A percentile compares a stretch with the other conserved stretches of the same genome.
phyloP scores from a whole-genome alignment of 2,797 vertebrate species.

The Mionectes olivaceus region DNA sequence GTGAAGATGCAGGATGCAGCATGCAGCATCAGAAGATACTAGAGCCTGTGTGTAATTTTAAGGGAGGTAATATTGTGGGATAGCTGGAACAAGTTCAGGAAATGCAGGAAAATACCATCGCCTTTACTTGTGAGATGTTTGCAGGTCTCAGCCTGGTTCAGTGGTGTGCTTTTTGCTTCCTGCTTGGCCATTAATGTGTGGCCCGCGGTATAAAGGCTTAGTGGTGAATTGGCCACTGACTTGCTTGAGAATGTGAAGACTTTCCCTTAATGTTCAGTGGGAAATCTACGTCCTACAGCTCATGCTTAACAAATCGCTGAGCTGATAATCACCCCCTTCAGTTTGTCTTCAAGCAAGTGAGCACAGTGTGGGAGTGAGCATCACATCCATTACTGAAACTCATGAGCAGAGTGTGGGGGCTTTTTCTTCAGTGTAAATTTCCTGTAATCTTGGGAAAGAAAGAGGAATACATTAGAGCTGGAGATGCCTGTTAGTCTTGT shows the following conservation, averaged over 20 bases:
- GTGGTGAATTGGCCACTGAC: neutral
- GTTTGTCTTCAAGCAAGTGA: neutral
- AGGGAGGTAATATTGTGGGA: neutral
- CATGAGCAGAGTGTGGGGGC: neutral
- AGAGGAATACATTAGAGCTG: neutral
- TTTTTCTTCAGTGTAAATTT: neutral
- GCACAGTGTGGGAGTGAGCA: neutral
- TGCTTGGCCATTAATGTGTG: neutral
- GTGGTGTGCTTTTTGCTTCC: neutral
- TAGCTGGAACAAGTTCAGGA: neutral
- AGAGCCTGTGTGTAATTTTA: neutral
- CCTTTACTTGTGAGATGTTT: neutral
- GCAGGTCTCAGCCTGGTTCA: neutral
- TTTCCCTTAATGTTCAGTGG: neutral
- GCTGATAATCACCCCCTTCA: neutral
- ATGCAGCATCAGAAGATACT: neutral
- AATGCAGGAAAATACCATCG: neutral
- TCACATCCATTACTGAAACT: neutral
- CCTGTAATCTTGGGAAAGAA: neutral
- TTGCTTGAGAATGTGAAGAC: neutral
- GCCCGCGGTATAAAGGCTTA: neutral
- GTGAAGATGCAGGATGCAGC: neutral
- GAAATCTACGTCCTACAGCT: neutral
- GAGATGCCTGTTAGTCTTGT: neutral
- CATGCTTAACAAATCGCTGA: neutral